Conservation (phyloP, 2,888 invertebrate species). For the Poecilobothrus nobilitatus region DNA sequence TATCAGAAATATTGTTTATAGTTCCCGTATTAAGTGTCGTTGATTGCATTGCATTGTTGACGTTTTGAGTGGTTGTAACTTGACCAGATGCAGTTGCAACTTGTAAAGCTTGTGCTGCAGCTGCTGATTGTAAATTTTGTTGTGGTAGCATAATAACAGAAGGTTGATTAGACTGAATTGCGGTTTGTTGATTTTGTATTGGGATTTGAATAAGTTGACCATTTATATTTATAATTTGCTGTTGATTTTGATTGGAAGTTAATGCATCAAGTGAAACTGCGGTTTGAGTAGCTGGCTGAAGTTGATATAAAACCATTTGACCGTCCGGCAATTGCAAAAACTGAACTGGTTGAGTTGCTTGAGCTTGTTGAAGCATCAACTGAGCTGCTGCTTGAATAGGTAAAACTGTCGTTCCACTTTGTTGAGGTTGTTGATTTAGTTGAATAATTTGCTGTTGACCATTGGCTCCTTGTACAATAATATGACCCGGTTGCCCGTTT, state of each 20-base stretch:
- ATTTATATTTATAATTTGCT: conserved; percentile 52
- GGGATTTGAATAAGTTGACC: conserved; percentile 43
- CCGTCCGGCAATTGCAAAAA: conserved; percentile 87
- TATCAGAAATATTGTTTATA: conserved; percentile 17
- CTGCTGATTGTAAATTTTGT: conserved; percentile 26
- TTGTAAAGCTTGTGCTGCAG: conserved; percentile 26
- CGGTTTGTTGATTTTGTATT: conserved; percentile 24
- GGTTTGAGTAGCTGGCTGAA: conserved; percentile 54
- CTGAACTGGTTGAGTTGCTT: conserved; percentile 51
- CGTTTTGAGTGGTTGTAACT: not conserved
- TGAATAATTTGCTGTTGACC: conserved; percentile 36
- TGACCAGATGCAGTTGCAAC: conserved; percentile 20
- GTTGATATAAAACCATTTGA: conserved; percentile 80
- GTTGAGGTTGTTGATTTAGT: conserved; percentile 36
- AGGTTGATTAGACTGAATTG: conserved; percentile 25
- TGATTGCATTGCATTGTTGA: conserved; percentile 5
- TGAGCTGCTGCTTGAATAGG: conserved; percentile 37
- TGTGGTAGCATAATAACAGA: conserved; percentile 29
- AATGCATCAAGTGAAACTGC: conserved; percentile 48
- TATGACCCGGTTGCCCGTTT: conserved; percentile 16
- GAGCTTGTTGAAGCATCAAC: conserved; percentile 40
- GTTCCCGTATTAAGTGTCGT: conserved; percentile 25
- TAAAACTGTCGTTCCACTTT: conserved; percentile 36
- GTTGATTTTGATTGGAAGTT: conserved; percentile 38
- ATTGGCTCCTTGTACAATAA: conserved; percentile 33